Evolutionary conservation across 2,888 invertebrate species (phyloP), one percentile per base, ranked within the genome.

Genomic region (Agonopterix arenella): DNA sequence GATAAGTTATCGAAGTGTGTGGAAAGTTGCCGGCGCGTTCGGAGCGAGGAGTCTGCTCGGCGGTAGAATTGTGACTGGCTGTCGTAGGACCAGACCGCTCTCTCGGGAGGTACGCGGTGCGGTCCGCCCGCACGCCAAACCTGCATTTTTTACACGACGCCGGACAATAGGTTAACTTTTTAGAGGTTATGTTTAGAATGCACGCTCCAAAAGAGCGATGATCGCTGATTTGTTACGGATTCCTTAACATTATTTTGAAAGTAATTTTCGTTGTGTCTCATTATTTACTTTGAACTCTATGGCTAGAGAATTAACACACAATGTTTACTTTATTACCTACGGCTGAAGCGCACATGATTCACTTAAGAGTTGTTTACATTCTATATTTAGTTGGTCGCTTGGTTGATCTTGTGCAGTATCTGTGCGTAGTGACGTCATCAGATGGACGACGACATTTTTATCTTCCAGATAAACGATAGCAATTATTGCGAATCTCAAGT

Each of bases 111-210:
- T 56, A 55, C 59, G 56, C 57, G 54, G 11, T 43, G 11, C 43
- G 10, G 13, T 36, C 18, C 47, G 43, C 64, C 60, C 49, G 59
- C 50, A 60, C 56, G 59, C 60, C 50, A 59, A 68, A 68, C 70
- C 79, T 81, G 82, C 80, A 80, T 83, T 85, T 84, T 85, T 88
- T 84, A 77, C 71, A 52, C 54, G 55, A 28, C 28, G 54, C 66
- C 68, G 73, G 72, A 75, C 79, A 81, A 79, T 79, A 67, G 71
- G 62, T 67, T 68, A 73, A 71, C 63, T 67, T 75, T 73, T 85
- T 80, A 61, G 84, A 86, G 88, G 88, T 85, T 85, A 84, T 77
- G 70, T 78, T 80, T 73, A 71, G 72, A 72, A 73, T 73, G 65
- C 70, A 66, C 60, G 54, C 45, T 45, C n/a, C 44, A n/a, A 40